Conservation (phyloP, 2,888 invertebrate species). For the Nymphalis urticae region DNA sequence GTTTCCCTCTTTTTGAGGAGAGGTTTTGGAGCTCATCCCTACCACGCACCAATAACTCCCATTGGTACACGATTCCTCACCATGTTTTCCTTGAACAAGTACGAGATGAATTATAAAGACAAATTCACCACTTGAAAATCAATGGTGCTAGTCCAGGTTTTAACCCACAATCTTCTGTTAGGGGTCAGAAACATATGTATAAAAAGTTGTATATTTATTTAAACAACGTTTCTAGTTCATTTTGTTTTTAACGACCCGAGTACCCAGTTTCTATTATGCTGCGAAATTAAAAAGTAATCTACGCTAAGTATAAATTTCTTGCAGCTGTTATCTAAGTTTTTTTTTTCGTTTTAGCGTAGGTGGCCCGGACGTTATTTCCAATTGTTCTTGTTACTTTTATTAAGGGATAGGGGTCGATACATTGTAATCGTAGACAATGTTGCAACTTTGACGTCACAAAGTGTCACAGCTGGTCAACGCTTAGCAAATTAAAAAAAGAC, state of each 20-base stretch:
- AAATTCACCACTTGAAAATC: too few species aligned
- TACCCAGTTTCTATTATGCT: conserved; percentile 1
- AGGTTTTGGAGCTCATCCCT: too few species aligned
- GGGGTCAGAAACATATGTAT: neutral
- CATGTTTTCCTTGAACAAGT: too few species aligned
- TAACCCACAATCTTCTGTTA: too few species aligned
- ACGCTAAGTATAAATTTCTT: conserved; percentile 6
- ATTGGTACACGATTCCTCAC: too few species aligned
- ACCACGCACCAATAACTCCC: too few species aligned
- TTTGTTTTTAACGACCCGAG: neutral
- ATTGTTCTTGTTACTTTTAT: conserved; percentile 22
- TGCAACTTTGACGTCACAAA: neutral
- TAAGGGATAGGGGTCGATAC: conserved; percentile 23
- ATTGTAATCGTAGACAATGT: conserved; percentile 4
- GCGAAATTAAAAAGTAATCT: conserved; percentile 22
- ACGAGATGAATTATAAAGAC: too few species aligned
- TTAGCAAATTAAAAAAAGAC: neutral
- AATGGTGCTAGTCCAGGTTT: too few species aligned
- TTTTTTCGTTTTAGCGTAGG: conserved; percentile 15
- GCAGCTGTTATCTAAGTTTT: conserved; percentile 17
- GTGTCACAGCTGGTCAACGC: neutral
- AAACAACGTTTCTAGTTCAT: neutral
- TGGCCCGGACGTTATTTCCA: conserved; percentile 20
- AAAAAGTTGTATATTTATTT: neutral
- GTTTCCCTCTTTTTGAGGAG: too few species aligned